Evolutionary conservation across 1,140 invertebrate genomes (phyloP).

Genomic region (Atta cephalotes): DNA sequence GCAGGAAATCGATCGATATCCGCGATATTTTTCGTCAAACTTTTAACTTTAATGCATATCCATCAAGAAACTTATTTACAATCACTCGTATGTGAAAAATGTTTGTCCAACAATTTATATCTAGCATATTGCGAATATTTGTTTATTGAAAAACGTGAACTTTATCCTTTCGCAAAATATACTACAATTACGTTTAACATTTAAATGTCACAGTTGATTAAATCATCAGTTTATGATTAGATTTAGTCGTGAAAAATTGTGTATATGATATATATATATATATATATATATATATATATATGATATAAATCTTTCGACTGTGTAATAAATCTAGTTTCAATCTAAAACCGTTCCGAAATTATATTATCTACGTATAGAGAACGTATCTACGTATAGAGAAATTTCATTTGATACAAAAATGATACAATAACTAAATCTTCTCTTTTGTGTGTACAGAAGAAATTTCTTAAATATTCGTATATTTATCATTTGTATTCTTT

Average conservation of each 20-base stretch:
- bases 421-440: not conserved
- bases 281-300: not conserved
- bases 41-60: not conserved
- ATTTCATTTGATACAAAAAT: not conserved
- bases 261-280: too few relatives aligned
- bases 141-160: conserved; percentile 18
- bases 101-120: conserved; percentile 30
- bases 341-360: not conserved
- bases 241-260: not conserved
- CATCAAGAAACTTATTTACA: conserved; percentile 4
- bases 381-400: not conserved
- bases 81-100: conserved; percentile 13
- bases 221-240: not conserved
- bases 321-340: conserved; percentile 6
- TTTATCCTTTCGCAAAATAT: not conserved
- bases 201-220: not conserved
- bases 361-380: not conserved
- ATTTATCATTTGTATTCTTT: not conserved
- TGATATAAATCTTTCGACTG: not conserved
- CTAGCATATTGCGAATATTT: not conserved
- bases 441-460: not conserved
- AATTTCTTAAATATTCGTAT: not conserved
- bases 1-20: conserved; percentile 59
- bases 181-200: not conserved
- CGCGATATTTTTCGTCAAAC: conserved; percentile 12